Conservation (phyloP, 2,113 vertebrate genomes). For the Bubo scandiacus region DNA sequence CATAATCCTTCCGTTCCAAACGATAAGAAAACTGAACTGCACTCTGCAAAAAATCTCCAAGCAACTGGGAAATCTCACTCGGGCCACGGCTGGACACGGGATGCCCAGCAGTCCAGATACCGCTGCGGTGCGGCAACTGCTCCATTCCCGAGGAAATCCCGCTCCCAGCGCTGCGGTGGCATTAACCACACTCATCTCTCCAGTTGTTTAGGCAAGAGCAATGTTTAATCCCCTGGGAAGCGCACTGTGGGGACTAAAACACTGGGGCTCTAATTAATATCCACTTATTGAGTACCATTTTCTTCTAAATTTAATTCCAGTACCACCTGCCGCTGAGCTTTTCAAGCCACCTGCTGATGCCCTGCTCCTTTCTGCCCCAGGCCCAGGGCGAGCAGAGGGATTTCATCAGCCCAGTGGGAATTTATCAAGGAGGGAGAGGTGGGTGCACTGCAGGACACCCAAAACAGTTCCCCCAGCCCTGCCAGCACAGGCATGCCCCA, state of each 20-base stretch:
- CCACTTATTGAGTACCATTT: not conserved
- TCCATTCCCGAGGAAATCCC: rapidly evolving
- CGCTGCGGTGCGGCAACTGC: rapidly evolving
- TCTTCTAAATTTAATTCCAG: not conserved
- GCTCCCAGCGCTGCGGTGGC: rapidly evolving
- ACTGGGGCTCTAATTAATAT: not conserved
- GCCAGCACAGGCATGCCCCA: rapidly evolving
- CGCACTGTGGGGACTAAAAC: not conserved
- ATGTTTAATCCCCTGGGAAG: not conserved
- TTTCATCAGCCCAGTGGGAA: not conserved
- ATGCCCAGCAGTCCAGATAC: not conserved
- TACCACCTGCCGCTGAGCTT: not conserved
- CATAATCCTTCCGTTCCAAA: not conserved
- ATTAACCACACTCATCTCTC: not conserved
- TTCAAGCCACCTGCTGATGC: not conserved
- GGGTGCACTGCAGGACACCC: not conserved
- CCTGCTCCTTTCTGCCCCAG: not conserved
- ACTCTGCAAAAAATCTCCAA: not conserved
- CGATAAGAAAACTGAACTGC: not conserved
- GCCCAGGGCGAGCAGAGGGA: not conserved
- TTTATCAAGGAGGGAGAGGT: not conserved
- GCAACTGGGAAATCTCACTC: not conserved
- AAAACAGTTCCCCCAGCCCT: not conserved
- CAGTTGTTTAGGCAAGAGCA: not conserved
- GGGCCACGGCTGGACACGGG: rapidly evolving